Base-by-base conservation (phyloP, 2,888 invertebrate species). In the Epinotia ramella region DNA sequence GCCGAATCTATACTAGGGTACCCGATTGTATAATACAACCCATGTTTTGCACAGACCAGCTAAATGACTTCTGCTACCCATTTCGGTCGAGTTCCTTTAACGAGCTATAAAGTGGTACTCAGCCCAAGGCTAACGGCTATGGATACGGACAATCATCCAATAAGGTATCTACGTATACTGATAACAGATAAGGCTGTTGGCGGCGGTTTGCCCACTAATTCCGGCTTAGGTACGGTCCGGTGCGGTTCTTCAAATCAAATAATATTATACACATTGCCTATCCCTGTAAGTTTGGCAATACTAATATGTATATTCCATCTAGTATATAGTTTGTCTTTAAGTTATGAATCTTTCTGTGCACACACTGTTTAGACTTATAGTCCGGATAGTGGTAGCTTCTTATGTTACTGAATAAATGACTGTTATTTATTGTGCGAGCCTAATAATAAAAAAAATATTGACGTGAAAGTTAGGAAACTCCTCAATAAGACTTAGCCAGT, bases 131-230 rank as follows among this genome's bases (percentile, higher is more conserved):
- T 83, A 84, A 77, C 81, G 77, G 77, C 91, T 92, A 91, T 91
- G 86, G 83, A 89, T 92, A 87, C 82, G 86, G 81, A 80, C 81
- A 78, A 77, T 79, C 81, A 84, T 87, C 87, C 83, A 86, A 88
- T 87, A 87, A 87, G 83, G 83, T 85, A 88, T 90, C 90, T 91
- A 87, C 85, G 83, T 91, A 91, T 89, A 93, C 86, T 94, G 94
- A 94, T 94, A 94, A 94, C 92, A 91, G 93, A 93, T 94, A 94
- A 91, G 88, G 88, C 88, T 90, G 91, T 89, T 89, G 89, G 84
- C 86, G 91, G 91, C 90, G 91, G 91, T 84, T 72, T 57, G 67
- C 76, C 83, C 87, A 87, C 87, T 90, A 91, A 91, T 90, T 91
- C 89, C 87, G 84, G 82, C 24, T 33, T 4, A 44, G 67, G 71